Percentiles rank a stretch among this genome's conserved stretches.
Evolutionary conservation across 2,113 vertebrate genomes (phyloP).

Genomic region (Crotophaga sulcirostris): DNA sequence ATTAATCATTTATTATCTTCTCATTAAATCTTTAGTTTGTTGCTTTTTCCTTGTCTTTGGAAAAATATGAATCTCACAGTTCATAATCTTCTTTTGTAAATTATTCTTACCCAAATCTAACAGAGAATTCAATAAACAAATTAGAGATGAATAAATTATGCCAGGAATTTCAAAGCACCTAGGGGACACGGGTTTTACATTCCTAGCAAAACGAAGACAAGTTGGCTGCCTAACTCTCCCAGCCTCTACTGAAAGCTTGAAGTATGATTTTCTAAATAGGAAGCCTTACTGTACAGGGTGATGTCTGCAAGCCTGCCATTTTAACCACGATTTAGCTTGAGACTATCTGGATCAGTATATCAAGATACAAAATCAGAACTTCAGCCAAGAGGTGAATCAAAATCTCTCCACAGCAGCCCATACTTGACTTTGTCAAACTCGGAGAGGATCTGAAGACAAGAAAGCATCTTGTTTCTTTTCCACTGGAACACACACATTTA

Average conservation of each 20-base stretch:
- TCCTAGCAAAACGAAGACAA: neutral
- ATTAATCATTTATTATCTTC: constrained; percentile 15
- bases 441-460: neutral
- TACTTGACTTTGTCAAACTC: neutral
- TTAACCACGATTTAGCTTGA: neutral
- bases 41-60: neutral
- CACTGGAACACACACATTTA: neutral
- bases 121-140: neutral
- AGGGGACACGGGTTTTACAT: neutral
- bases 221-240: neutral
- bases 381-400: neutral
- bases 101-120: neutral
- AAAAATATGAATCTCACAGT: neutral
- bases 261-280: neutral
- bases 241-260: neutral
- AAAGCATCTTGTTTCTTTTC: neutral
- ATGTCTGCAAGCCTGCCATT: neutral
- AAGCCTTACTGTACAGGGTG: neutral
- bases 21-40: neutral
- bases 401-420: neutral
- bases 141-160: neutral
- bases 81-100: neutral
- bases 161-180: neutral
- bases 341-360: neutral
- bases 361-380: neutral